Conservation (phyloP, 2,888 invertebrate species). For the Drosophila macrospina region DNA sequence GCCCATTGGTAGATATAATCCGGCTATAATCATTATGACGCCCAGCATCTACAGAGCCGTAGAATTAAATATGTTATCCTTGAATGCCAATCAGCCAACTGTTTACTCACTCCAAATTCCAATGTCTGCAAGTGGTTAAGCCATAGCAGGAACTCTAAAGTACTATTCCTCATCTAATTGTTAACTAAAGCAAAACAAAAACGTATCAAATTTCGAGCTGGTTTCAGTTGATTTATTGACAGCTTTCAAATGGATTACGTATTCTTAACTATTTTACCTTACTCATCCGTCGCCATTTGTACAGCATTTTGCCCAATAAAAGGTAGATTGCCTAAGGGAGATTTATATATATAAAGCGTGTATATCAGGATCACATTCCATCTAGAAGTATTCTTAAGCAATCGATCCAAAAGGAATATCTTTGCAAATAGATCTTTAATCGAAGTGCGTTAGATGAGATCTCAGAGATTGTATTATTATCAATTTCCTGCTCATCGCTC, state of each 20-base stretch:
- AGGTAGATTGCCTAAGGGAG: not conserved
- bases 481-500: no score
- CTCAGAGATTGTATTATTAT: no score
- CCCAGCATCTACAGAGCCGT: not conserved
- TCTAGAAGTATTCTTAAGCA: no score
- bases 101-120: conserved; percentile 3
- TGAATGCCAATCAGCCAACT: not conserved
- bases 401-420: no score
- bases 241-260: not conserved
- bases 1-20: not conserved
- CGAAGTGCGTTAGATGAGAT: no score
- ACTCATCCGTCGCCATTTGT: not conserved
- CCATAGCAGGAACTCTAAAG: conserved; percentile 1
- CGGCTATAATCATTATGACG: not conserved
- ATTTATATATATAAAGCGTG: no score
- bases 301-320: conserved; percentile 1
- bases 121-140: conserved; percentile 2
- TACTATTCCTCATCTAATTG: not conserved
- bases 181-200: not conserved
- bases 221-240: not conserved
- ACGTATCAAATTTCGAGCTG: not conserved
- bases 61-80: not conserved
- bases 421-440: no score
- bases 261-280: not conserved
- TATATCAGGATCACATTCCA: not conserved